phyloP scores from a whole-genome alignment of 1,140 invertebrate species.

The Neotoxoptera formosana region DNA sequence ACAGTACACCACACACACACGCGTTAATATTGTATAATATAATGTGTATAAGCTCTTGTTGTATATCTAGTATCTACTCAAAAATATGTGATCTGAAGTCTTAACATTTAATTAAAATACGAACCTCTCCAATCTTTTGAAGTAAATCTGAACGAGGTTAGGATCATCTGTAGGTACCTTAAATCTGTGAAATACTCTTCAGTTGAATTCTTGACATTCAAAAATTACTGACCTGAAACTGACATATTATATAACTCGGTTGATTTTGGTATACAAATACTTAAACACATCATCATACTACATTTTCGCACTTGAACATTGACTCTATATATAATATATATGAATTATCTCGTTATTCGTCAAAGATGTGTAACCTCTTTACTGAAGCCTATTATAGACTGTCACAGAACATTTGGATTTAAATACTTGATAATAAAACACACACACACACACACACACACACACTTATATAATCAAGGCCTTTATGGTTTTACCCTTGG shows the following conservation, averaged over 20 bases:
- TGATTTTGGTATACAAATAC: neutral
- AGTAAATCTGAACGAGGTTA: neutral
- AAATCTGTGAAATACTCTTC: neutral
- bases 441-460: neutral
- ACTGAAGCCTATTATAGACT: neutral
- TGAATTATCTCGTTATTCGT: neutral
- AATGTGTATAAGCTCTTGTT: neutral
- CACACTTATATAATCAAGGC: neutral
- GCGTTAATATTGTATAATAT: neutral
- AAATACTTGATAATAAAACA: neutral
- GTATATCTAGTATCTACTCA: neutral
- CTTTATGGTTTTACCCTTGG: neutral
- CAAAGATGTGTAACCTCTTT: neutral
- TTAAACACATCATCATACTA: neutral
- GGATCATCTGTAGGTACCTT: neutral
- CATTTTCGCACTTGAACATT: neutral
- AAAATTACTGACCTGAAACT: slow-evolving; percentile 28
- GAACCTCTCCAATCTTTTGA: neutral
- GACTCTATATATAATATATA: neutral
- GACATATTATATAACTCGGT: neutral
- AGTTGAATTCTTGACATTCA: neutral
- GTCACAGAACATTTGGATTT: neutral
- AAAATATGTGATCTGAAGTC: neutral
- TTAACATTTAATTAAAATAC: neutral
- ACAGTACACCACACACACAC: neutral